Conservation (phyloP, 2,797 vertebrate genomes). For the Amblyraja radiata region DNA sequence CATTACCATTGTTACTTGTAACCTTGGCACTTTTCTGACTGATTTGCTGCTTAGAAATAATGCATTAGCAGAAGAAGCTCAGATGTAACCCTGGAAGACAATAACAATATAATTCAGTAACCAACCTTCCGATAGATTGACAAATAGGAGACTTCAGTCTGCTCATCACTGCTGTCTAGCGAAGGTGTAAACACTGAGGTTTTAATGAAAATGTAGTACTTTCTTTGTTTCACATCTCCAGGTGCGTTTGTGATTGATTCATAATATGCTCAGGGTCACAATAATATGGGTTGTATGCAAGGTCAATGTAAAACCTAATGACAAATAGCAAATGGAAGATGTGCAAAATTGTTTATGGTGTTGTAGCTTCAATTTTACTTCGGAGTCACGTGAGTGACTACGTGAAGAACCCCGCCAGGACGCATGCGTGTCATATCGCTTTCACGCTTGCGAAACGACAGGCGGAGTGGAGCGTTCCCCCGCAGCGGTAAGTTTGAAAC, state of each 20-base stretch:
- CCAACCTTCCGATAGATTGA: constrained; percentile 48
- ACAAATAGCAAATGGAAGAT: neutral
- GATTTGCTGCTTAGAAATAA: constrained; percentile 41
- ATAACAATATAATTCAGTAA: constrained; percentile 55
- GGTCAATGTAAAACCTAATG: neutral
- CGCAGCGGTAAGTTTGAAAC: no score
- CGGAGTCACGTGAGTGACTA: no score
- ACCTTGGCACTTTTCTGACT: constrained; percentile 54
- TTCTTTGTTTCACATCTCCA: neutral
- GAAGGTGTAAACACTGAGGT: constrained; percentile 1
- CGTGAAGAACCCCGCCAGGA: no score
- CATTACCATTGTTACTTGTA: constrained; percentile 28
- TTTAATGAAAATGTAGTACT: constrained; percentile 9
- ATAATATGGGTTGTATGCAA: neutral
- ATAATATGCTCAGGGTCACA: neutral
- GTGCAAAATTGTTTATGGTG: neutral
- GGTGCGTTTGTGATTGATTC: constrained; percentile 18
- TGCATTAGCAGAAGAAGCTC: constrained; percentile 47
- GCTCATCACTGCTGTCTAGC: neutral
- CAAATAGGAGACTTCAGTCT: constrained; percentile 16
- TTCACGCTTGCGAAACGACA: no score
- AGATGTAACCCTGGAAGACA: constrained; percentile 53
- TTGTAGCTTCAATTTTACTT: neutral
- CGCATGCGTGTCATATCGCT: no score
- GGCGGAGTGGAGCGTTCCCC: no score